Base-by-base conservation (phyloP, 1,140 invertebrate species). In the Leptinotarsa lineolata region DNA sequence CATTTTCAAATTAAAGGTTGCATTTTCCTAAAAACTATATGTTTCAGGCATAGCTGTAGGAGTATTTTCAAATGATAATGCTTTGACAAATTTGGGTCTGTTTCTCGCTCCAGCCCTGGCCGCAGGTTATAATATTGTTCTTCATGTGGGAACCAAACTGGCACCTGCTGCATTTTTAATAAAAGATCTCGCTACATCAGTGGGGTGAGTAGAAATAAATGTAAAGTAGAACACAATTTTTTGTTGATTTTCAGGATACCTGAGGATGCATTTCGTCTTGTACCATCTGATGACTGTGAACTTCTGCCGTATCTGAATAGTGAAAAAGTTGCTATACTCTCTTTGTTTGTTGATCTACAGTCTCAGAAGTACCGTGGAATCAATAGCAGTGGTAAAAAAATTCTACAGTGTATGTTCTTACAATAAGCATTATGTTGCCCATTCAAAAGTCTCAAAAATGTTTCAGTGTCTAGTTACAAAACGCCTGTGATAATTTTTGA, bases 401-500 rank as follows among this genome's bases (percentile, higher is more conserved):
- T 74, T 44, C 48, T 79, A 8, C 54, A 72, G 60, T 74, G 76
- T 76, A 76, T 73, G 74, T 71, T 70, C 21, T 24, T 5, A 58
- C 30, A 39, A 39, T 39, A 39, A 11, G 8, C 2, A 11, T 39
- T 39, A 39, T 39, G 5, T 59, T 18, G 58, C 20, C 5, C 1
- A 59, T 18, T 18, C 16, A 59, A n/a, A 59, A 16, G 2, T 18
- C 2, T 66, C 2, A n/a, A 16, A 22, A 69, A 63, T 54, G 20
- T 69, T 74, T 74, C 68, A 77, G 76, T 78, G 48, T 54, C 73
- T 30, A 70, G 70, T 45, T 68, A 86, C 48, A 87, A 88, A 76
- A 85, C 85, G 45, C 83, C 86, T 4, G 85, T 89, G 65, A 81
- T 90, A 65, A 84, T 91, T 68, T 90, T 88, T 83, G 88, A 90